These are phyloP conservation scores for Agriopis leucophaearia DNA, from an alignment of 2,888 invertebrate species.

Conservation along the genomic window DNA sequence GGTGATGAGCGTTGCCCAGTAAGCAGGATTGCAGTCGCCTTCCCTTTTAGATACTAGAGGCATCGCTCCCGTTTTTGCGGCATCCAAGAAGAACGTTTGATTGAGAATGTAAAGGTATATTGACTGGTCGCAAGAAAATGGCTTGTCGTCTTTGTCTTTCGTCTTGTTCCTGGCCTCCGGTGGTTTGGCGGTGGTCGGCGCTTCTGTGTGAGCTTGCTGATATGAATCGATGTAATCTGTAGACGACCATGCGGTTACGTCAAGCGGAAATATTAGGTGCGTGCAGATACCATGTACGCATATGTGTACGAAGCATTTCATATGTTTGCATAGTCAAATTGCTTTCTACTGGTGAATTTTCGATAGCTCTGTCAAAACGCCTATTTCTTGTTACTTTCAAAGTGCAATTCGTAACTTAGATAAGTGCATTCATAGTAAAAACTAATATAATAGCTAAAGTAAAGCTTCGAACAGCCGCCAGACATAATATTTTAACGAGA, in stretches of 20 bases:
- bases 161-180: constrained; percentile 62
- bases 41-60: constrained; percentile 67
- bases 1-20: constrained; percentile 90
- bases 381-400: not conserved
- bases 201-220: constrained; percentile 59
- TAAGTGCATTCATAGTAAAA: not conserved
- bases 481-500: constrained; percentile 1
- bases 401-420: not conserved
- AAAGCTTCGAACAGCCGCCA: constrained; percentile 37
- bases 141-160: constrained; percentile 75
- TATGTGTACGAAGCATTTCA: constrained; percentile 5
- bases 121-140: constrained; percentile 90
- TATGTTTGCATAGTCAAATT: not conserved
- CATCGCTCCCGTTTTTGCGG: constrained; percentile 57
- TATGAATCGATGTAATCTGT: constrained; percentile 64
- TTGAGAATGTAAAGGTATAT: constrained; percentile 90
- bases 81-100: constrained; percentile 81
- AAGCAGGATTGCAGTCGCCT: constrained; percentile 75
- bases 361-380: not conserved
- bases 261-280: constrained; percentile 70
- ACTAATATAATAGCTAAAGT: constrained; percentile 33
- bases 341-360: not conserved
- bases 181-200: constrained; percentile 55
- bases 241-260: constrained; percentile 72
- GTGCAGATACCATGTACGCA: constrained; percentile 43